These are phyloP conservation scores for Erpetoichthys calabaricus DNA, from an alignment of 2,797 vertebrate genomes.

Conservation along the genomic window DNA sequence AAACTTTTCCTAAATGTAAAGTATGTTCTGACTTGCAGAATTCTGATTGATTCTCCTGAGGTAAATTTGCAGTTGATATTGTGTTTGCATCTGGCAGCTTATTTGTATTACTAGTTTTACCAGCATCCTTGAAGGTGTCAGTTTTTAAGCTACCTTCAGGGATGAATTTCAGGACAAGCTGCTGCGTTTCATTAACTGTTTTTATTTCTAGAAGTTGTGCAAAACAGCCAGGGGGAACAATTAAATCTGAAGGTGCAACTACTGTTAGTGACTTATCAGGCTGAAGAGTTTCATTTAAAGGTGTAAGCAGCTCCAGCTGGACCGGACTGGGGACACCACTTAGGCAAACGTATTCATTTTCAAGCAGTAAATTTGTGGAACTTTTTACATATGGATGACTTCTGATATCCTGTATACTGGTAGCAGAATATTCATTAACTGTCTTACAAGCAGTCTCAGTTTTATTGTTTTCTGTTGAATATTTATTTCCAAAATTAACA, in stretches of 20 bases:
- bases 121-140: not conserved
- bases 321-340: conserved; percentile 35
- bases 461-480: too few species aligned
- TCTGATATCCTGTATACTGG: not conserved
- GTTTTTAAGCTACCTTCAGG: conserved; percentile 38
- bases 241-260: conserved; percentile 71
- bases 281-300: conserved; percentile 58
- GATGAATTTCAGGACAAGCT: conserved; percentile 70
- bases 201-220: conserved; percentile 83
- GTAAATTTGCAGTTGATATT: too few species aligned
- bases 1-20: too few species aligned
- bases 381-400: too few species aligned
- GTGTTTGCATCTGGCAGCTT: too few species aligned
- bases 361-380: conserved; percentile 1
- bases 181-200: conserved; percentile 74
- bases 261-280: conserved; percentile 76
- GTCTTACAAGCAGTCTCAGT: not conserved
- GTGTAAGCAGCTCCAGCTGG: conserved; percentile 59
- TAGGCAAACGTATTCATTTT: conserved; percentile 21
- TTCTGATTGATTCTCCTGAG: too few species aligned
- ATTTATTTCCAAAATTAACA: too few species aligned
- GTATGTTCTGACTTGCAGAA: too few species aligned
- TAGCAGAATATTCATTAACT: not conserved
- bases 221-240: conserved; percentile 77
- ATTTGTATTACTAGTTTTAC: too few species aligned